Percentiles rank a stretch among this genome's conserved stretches.
These are phyloP conservation scores for Taphrorychus bicolor DNA, from an alignment of 2,888 invertebrate species.

Conservation along the genomic window DNA sequence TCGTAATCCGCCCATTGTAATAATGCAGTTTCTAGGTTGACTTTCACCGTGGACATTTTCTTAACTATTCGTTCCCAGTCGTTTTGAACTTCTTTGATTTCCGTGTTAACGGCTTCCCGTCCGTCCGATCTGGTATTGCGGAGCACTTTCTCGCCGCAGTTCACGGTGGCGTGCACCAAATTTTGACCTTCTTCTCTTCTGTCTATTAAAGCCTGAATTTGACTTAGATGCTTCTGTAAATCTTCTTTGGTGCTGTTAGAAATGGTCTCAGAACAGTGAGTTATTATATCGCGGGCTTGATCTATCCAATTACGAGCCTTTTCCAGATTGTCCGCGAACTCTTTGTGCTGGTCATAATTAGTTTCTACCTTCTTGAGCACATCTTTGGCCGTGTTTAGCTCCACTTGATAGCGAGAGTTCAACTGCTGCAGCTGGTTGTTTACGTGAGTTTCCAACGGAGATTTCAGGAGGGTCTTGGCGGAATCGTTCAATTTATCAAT, in stretches of 20 bases:
- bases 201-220: slow-evolving; percentile 80
- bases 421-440: slow-evolving; percentile 86
- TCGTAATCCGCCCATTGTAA: slow-evolving; percentile 97
- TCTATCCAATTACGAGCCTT: slow-evolving; percentile 87
- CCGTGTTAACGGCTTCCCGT: slow-evolving; percentile 82
- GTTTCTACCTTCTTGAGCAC: slow-evolving; percentile 90
- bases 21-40: slow-evolving; percentile 86
- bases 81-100: slow-evolving; percentile 87
- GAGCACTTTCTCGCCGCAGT: slow-evolving; percentile 88
- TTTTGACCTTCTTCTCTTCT: slow-evolving; percentile 88
- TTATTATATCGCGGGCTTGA: slow-evolving; percentile 82
- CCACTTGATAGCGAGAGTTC: slow-evolving; percentile 88
- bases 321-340: slow-evolving; percentile 77
- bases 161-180: slow-evolving; percentile 84
- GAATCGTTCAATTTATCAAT: slow-evolving; percentile 84
- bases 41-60: slow-evolving; percentile 91
- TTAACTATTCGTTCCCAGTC: slow-evolving; percentile 93
- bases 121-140: slow-evolving; percentile 90
- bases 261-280: slow-evolving; percentile 80
- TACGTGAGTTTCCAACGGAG: slow-evolving; percentile 86
- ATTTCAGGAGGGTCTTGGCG: slow-evolving; percentile 77
- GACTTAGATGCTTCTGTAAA: slow-evolving; percentile 79
- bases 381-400: slow-evolving; percentile 87
- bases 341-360: slow-evolving; percentile 84
- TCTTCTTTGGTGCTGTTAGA: slow-evolving; percentile 82